Conservation (phyloP, 2,797 vertebrate genomes). For the Pitangus sulphuratus region DNA sequence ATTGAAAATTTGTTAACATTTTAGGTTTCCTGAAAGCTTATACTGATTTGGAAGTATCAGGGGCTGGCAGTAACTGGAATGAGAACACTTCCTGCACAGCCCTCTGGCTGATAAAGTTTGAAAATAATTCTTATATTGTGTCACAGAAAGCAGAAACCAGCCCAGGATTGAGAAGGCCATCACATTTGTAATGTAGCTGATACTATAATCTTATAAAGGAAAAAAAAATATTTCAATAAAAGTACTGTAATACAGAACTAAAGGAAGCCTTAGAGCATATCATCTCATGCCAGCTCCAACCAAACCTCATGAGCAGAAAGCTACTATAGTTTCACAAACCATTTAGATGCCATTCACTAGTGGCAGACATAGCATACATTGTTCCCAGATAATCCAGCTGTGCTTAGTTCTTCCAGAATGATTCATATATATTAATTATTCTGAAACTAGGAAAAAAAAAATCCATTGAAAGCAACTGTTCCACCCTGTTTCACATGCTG, state of each 20-base stretch:
- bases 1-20: background rate
- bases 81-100: background rate
- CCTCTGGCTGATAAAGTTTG: background rate
- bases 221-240: background rate
- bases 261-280: background rate
- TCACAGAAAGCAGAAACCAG: background rate
- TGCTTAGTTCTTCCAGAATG: background rate
- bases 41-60: background rate
- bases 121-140: background rate
- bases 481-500: background rate
- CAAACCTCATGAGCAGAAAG: background rate
- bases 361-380: background rate
- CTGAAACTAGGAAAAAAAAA: background rate
- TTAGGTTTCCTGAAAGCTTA: background rate
- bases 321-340: background rate
- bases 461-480: background rate
- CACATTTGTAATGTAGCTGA: background rate
- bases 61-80: background rate
- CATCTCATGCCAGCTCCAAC: background rate
- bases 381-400: background rate
- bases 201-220: background rate
- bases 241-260: background rate
- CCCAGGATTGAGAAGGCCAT: background rate
- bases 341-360: background rate
- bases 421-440: background rate